phyloP scores from a whole-genome alignment of 2,888 invertebrate species.

The Suillia variegata region DNA sequence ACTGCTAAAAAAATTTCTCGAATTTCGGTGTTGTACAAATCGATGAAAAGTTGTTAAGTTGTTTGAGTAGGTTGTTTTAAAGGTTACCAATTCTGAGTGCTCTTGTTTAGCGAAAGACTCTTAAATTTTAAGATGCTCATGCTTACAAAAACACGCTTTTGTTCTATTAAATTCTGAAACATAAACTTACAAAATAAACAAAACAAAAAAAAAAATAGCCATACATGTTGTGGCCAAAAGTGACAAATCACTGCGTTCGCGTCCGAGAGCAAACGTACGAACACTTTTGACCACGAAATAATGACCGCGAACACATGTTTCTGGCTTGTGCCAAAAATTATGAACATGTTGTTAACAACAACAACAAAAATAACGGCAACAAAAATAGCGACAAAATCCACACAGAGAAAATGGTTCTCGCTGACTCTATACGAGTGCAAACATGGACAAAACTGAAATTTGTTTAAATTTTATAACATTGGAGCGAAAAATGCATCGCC shows the following conservation, averaged over 20 bases:
- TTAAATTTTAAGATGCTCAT: too few species aligned
- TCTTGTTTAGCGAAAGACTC: too few species aligned
- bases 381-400: background rate
- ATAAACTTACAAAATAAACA: background rate
- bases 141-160: too few species aligned
- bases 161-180: too few species aligned
- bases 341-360: background rate
- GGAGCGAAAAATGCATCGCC: background rate
- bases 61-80: too few species aligned
- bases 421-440: background rate
- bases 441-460: background rate
- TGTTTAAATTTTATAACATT: background rate
- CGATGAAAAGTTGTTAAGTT: too few species aligned
- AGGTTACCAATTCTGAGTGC: too few species aligned
- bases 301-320: slow-evolving; percentile 58
- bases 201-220: background rate
- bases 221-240: slow-evolving; percentile 38
- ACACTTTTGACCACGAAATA: slow-evolving; percentile 49
- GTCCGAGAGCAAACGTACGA: slow-evolving; percentile 11
- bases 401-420: background rate
- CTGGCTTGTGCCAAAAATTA: slow-evolving; percentile 31
- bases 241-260: slow-evolving; percentile 48
- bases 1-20: too few species aligned
- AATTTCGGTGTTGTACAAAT: too few species aligned
- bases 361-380: background rate